Base-by-base conservation (phyloP, 1,140 invertebrate species). In the Scaptomyza graminum region DNA sequence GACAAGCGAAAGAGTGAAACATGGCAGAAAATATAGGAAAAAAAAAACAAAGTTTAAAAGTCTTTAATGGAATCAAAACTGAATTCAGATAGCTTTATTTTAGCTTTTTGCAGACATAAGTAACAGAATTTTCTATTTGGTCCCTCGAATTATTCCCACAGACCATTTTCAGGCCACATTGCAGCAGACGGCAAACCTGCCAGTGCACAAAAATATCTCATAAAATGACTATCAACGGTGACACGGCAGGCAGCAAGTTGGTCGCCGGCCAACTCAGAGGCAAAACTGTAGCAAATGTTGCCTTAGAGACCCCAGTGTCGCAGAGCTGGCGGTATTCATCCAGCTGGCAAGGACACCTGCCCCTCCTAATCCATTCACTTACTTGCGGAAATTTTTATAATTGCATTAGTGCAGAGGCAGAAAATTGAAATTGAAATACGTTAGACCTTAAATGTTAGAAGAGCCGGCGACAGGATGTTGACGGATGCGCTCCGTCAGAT, bases 341-440 rank as follows among this genome's bases (percentile, higher is more conserved):
- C 47, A 65, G 62, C 51, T 51, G 66, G 46, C 44, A 56, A 57
- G 61, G 69, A 73, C 80, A 84, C 76, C 80, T 83, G 72, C 60
- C 51, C 79, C 79, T 69, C 46, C 46, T 76, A 84, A 84, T 76
- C 79, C 76, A 79, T 83, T 83, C 79, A 83, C 72, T 84, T 76
- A 68, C 61, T 68, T 75, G 59, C 61, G 74, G 83, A 85, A 82
- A 85, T 85, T 88, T 87, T 85, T 82, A 85, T 85, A 85, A 85
- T 85, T 85, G 82, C 83, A 85, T 85, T 85, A 85, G 82, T 79
- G 74, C 79, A 88, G 65, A 78, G 82, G 82, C 82, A 87, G 83
- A 85, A 85, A 85, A 85, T 85, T 85, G 83, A 85, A 85, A 85
- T 75, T 88, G 82, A 85, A 85, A 82, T 87, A 69, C 74, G 70